Base-by-base conservation (phyloP, 2,113 vertebrate genomes). In the Falcunculus frontatus region DNA sequence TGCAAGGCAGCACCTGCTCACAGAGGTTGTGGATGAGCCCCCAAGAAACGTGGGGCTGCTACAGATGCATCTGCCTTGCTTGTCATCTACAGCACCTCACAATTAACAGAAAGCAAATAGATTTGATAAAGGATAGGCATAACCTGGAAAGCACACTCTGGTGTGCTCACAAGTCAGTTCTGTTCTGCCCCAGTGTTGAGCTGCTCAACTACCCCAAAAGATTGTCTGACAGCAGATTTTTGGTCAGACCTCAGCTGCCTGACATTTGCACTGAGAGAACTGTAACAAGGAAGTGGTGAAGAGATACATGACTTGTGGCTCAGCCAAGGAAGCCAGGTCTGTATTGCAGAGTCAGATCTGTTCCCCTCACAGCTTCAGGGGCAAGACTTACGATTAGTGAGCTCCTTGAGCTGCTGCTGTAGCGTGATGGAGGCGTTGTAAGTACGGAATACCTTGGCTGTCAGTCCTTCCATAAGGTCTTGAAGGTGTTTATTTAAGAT, bases 401-500 rank as follows among this genome's bases (percentile, higher is more conserved):
- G 99, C 94, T 99, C 98, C 84, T 98, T 98, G 63, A 99, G 97
- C 96, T 98, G 98, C 88, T 98, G 99, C 95, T 99, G 99, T 97
- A 99, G 98, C 72, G 99, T 99, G 98, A 99, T 99, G 75, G 99
- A 99, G 95, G 99, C 99, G 11, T 99, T 99, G 97, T 99, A 99
- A 68, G 99, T 99, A 98, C 99, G 99, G 98, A 99, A 99, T 89
- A 99, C 99, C 98, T 99, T 99, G 95, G 99, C 99, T 42, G 99
- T 99, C 89, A 99, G 98, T 77, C 99, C 99, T 53, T 99, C 99
- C 99, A 99, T 99, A 97, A 99, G 98, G 97, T 99, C 99, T 96
- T 99, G 99, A 96, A 99, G 99, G 95, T 99, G 99, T 96, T 99
- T 99, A 98, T 99, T 99, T 96, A 99, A 98, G 96, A 99, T 99